Percentiles rank a stretch among this genome's conserved stretches.
Conservation (phyloP, 1,140 invertebrate genomes). For the Bombus waltoni region DNA sequence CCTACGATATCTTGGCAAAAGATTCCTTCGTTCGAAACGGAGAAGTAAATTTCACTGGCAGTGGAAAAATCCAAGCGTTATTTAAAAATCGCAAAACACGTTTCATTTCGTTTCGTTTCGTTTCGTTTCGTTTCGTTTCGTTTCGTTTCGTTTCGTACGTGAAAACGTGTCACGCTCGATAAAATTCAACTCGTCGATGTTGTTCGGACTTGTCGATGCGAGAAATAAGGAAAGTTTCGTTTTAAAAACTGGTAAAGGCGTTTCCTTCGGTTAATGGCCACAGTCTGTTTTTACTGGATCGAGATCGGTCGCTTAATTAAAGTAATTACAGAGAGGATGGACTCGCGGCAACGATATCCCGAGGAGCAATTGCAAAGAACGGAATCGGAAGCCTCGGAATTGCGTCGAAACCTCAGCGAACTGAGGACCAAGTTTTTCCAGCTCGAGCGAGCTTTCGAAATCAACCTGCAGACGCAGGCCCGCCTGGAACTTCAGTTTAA, state of each 20-base stretch:
- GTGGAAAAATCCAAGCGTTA: not conserved
- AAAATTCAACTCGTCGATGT: not conserved
- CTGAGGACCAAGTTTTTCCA: conserved; percentile 67
- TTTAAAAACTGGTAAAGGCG: not conserved
- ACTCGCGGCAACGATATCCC: conserved; percentile 16
- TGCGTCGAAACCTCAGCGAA: conserved; percentile 63
- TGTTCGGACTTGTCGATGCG: not conserved
- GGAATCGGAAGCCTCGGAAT: conserved; percentile 60
- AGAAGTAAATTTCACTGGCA: not conserved
- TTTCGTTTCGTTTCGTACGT: no score
- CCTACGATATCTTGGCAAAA: no score
- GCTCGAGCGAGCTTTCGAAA: conserved; percentile 71
- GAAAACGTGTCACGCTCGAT: not conserved
- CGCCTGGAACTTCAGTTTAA: conserved; percentile 65
- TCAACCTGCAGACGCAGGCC: conserved; percentile 69
- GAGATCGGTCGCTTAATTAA: conserved; percentile 55
- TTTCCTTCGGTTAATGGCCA: not conserved
- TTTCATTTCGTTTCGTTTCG: no score
- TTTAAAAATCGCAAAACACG: not conserved
- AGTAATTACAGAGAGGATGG: conserved; percentile 48
- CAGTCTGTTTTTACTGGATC: not conserved
- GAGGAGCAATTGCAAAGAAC: conserved; percentile 51
- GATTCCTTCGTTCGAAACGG: no score
- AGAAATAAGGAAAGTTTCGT: not conserved
- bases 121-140: no score